Conservation (phyloP, 2,888 invertebrate genomes). For the Drosophila melanosoma region DNA sequence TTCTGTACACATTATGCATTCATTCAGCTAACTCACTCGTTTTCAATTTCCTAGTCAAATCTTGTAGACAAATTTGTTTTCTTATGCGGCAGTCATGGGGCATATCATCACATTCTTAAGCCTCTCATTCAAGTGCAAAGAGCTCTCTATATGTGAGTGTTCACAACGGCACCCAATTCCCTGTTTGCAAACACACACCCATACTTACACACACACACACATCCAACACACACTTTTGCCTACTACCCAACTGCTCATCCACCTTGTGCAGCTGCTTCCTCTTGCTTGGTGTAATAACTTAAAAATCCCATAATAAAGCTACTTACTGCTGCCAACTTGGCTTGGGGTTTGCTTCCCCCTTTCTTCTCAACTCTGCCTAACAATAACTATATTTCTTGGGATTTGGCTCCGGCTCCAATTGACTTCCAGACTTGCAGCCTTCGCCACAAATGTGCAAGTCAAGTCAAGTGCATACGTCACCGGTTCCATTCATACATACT, state of each 20-base stretch:
- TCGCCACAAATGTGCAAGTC: constrained; percentile 75
- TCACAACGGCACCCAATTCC: constrained; percentile 38
- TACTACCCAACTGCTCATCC: neutral
- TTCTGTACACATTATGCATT: neutral
- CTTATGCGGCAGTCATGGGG: constrained; percentile 19
- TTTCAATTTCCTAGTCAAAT: constrained; percentile 3
- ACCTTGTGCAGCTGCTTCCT: constrained; percentile 4
- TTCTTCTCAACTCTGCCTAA: constrained; percentile 21
- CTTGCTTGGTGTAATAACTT: constrained; percentile 67
- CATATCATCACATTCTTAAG: constrained; percentile 51
- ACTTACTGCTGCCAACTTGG: constrained; percentile 57
- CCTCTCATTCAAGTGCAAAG: constrained; percentile 51
- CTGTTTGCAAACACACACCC: constrained; percentile 33
- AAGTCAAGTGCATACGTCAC: constrained; percentile 79
- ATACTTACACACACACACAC: neutral
- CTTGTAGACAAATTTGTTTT: constrained; percentile 51
- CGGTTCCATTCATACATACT: constrained; percentile 43
- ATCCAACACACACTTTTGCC: neutral
- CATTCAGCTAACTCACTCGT: constrained; percentile 3
- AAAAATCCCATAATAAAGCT: constrained; percentile 79
- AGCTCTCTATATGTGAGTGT: constrained; percentile 57
- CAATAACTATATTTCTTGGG: constrained; percentile 63
- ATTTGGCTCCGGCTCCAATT: constrained; percentile 66
- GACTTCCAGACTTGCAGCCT: constrained; percentile 59
- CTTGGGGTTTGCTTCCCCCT: constrained; percentile 1